Base-by-base conservation (phyloP, 2,888 invertebrate species). In the Choreutis nemorana region DNA sequence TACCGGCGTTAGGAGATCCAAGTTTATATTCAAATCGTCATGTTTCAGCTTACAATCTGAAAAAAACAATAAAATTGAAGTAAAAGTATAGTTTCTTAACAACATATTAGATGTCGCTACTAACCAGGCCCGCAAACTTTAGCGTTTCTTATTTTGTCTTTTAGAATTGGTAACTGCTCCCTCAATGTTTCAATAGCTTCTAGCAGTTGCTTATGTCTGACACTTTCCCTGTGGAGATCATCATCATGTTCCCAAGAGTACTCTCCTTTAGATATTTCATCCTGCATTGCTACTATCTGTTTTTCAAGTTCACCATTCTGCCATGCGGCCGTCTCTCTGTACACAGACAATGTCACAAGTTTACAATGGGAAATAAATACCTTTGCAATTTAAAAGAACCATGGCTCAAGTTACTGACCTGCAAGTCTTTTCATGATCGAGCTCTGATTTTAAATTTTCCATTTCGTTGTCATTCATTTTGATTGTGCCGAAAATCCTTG, bases 1-100 rank as follows among this genome's bases (percentile, higher is more conserved):
- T 58, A 79, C 80, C 33, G 77, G 71, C 31, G 73, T 77, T 30
- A 80, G 50, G 30, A 78, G 57, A 39, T 80, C 79, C 50, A 80
- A 50, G 41, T 80, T 80, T 21, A 80, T 79, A 33, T 80, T 80
- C 7, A 80, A 58, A 42, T 79, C 80, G 22, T 80, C 79, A 14
- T 80, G 80, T 47, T 80, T 80, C 36, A 80, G 48, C 43, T 67
- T 75, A 42, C 80, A 80, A 51, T 80, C 80, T 80, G 60, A 20
- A 66, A 72, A 26, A 35, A 6, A 31, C 26, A 29, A 32, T 18
- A 18, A 18, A 6, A 18, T 18, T 18, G 18, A 18, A 18, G 18
- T 18, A 18, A 8, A 8, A 18, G 18, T 18, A 5, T 18, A 8
- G 5, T 6, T 8, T 18, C 18, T 18, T 6, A 18, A 8, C 5